phyloP scores from a whole-genome alignment of 2,113 vertebrate genomes.

The Sigmodon hispidus region DNA sequence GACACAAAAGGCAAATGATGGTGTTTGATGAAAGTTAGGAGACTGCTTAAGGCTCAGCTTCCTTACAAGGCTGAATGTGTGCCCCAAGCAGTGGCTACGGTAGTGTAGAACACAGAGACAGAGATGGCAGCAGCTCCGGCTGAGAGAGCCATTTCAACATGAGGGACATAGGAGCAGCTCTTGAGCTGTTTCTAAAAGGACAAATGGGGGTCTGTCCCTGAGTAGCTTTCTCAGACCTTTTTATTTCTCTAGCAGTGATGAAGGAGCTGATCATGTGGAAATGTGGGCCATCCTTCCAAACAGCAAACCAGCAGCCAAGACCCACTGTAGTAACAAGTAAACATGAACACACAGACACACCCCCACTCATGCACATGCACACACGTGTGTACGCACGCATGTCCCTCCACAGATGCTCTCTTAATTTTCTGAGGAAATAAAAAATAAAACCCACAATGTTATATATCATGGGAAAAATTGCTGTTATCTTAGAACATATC shows the following conservation, averaged over 20 bases:
- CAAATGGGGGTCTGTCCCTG: rapidly evolving
- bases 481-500: neutral
- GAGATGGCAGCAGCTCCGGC: neutral
- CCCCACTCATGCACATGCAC: neutral
- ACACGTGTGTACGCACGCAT: neutral
- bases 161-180: neutral
- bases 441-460: neutral
- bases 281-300: neutral
- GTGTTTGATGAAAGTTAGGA: neutral
- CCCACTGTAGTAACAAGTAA: neutral
- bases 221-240: neutral
- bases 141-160: neutral
- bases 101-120: neutral
- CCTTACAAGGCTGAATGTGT: neutral
- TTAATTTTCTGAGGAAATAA: neutral
- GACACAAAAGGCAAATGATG: neutral
- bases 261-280: neutral
- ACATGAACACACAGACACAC: neutral
- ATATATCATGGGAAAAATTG: conserved; percentile 8
- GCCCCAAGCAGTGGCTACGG: rapidly evolving
- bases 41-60: neutral
- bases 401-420: neutral
- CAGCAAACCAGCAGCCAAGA: neutral
- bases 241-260: neutral
- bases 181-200: neutral